These are phyloP conservation scores for Ectobius pallidus DNA, from an alignment of 2,888 invertebrate species.

Conservation along the genomic window DNA sequence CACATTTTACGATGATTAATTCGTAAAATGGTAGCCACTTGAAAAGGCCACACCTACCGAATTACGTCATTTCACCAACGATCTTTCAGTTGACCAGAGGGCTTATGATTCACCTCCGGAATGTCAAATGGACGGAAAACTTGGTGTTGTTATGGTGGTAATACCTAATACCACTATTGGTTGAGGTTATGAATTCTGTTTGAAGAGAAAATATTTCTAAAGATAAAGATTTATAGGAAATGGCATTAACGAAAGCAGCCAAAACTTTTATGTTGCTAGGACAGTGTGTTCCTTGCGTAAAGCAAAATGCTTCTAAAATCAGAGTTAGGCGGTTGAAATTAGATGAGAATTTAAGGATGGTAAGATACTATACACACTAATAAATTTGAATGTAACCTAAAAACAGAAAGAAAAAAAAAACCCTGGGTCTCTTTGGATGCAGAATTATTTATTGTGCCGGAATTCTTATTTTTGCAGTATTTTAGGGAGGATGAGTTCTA, in stretches of 20 bases:
- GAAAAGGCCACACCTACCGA: conserved; percentile 21
- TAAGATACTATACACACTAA: conserved; percentile 52
- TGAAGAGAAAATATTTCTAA: no score
- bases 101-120: conserved; percentile 1
- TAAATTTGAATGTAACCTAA: no score
- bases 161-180: no score
- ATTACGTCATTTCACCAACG: conserved; percentile 28
- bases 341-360: conserved; percentile 80
- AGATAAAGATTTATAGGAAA: no score
- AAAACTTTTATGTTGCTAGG: conserved; percentile 66
- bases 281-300: conserved; percentile 78
- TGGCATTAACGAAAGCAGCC: neutral
- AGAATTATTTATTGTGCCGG: no score
- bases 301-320: conserved; percentile 80
- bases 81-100: conserved; percentile 7
- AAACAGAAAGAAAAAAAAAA: no score
- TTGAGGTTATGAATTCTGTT: no score
- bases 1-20: conserved; percentile 18
- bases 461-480: conserved; percentile 65
- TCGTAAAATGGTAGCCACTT: conserved; percentile 14
- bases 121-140: no score
- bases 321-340: conserved; percentile 75
- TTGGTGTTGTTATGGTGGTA: no score
- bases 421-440: neutral
- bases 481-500: conserved; percentile 74